Evolutionary conservation across 2,797 vertebrate species (phyloP), one percentile per base, ranked within the genome.

Genomic region (Hephaestus fuliginosus): DNA sequence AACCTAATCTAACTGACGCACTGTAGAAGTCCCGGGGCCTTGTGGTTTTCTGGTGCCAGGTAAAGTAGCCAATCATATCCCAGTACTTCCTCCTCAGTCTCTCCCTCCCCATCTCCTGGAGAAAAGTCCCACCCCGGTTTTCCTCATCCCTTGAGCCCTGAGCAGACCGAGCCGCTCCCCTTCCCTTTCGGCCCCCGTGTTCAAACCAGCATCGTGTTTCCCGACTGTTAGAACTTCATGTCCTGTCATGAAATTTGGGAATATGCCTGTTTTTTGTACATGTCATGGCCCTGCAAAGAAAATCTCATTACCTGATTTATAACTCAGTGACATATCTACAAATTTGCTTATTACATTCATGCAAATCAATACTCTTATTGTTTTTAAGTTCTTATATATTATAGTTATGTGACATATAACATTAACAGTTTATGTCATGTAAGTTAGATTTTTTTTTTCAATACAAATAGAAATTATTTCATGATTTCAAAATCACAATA

Each of bases 31-130:
- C 89, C 96, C 94, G 91, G 98, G 97, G 95, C 96, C 96, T 95
- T 99, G 98, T 97, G 98, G 97, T 96, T 96, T 97, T 95, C 96
- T 96, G 87, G 95, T 95, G 83, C 93, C 97, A 98, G 98, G 97
- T 98, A 98, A 98, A 96, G 94, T 92, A 93, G 73, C 78, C 80
- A 81, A 86, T 93, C 86, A 78, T 65, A 78, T 92, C 85, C 88
- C 85, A 74, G 64, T 91, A 25, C 30, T 82, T 89, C 73, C 66
- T 82, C 73, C 46, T 87, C 73, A 80, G 68, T 74, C 82, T 69
- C 46, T 25, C 25, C 79, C 64, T 41, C 68, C 85, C 79, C 76
- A 69, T 58, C 60, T 83, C 74, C 80, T 72, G 20, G 4, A 11
- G 83, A 64, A 85, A 82, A 56, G 33, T 51, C 87, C 92, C 64